phyloP scores from a whole-genome alignment of 2,797 vertebrate genomes.

The Loris lydekkerianus region DNA sequence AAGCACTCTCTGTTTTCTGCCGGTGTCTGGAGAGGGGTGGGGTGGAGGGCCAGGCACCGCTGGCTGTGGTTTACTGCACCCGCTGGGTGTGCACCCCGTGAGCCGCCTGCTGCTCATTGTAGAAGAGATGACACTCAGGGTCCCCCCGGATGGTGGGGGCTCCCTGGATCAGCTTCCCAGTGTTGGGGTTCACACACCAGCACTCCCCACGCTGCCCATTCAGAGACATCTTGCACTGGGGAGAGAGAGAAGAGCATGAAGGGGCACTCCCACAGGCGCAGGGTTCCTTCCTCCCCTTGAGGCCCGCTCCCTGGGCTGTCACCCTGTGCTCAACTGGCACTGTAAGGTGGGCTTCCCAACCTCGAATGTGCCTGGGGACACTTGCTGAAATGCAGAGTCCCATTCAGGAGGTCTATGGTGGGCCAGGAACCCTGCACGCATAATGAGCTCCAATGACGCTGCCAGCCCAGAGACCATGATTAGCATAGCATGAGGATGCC shows the following conservation, averaged over 20 bases:
- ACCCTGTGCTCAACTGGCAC: fast-evolving
- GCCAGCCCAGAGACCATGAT: neutral
- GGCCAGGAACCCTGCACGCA: neutral
- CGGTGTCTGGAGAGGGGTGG: constrained; percentile 48
- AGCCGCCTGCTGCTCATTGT: constrained; percentile 89
- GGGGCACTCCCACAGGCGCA: fast-evolving
- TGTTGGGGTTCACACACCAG: constrained; percentile 97
- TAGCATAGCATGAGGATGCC: neutral
- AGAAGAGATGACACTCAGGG: constrained; percentile 96
- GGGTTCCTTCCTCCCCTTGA: too few species aligned
- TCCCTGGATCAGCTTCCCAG: constrained; percentile 92
- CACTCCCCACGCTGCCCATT: constrained; percentile 97
- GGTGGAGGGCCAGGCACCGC: constrained; percentile 78
- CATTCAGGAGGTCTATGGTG: fast-evolving
- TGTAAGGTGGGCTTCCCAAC: fast-evolving
- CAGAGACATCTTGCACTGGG: constrained; percentile 98
- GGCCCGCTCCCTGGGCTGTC: neutral
- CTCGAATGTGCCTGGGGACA: fast-evolving
- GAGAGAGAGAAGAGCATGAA: constrained; percentile 77
- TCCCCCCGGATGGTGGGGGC: constrained; percentile 95
- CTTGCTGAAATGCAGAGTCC: neutral
- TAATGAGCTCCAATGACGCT: neutral
- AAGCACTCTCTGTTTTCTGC: constrained; percentile 37
- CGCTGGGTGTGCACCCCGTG: constrained; percentile 84
- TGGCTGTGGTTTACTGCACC: constrained; percentile 84